phyloP scores from a whole-genome alignment of 2,797 vertebrate species.

The Gouania willdenowi region DNA sequence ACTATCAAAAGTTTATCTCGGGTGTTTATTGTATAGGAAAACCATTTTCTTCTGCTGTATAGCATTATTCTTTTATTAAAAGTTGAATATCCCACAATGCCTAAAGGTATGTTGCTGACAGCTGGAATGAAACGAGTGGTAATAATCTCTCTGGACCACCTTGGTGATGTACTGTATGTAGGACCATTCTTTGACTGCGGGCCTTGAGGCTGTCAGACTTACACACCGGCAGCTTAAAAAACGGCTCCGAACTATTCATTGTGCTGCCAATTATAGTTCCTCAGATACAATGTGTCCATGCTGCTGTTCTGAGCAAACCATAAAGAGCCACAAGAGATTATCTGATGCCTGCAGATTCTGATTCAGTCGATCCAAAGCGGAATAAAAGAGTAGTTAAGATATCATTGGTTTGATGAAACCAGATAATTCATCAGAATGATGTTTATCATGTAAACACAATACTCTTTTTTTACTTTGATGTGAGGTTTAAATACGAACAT shows the following conservation, averaged over 20 bases:
- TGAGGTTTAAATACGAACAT: too few species aligned
- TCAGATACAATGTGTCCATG: conserved; percentile 18
- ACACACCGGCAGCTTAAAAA: conserved; percentile 51
- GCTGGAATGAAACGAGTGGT: conserved; percentile 22
- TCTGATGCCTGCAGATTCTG: too few species aligned
- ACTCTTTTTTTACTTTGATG: too few species aligned
- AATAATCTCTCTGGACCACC: conserved; percentile 70
- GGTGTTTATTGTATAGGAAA: not conserved
- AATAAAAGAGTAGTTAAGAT: too few species aligned
- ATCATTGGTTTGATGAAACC: too few species aligned
- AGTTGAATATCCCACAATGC: conserved; percentile 34
- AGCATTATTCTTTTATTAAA: conserved; percentile 8
- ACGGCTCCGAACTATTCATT: conserved; percentile 48
- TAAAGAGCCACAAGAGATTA: too few species aligned
- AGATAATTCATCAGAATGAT: too few species aligned
- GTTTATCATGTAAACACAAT: too few species aligned
- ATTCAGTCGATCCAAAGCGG: too few species aligned
- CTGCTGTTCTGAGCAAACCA: too few species aligned
- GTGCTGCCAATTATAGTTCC: conserved; percentile 30
- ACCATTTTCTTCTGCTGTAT: not conserved
- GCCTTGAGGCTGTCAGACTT: conserved; percentile 38
- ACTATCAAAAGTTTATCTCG: too few species aligned
- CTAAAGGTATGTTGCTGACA: conserved; percentile 23
- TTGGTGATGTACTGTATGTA: conserved; percentile 58
- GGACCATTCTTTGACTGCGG: conserved; percentile 33